Evolutionary conservation across 2,888 invertebrate species (phyloP).

Genomic region (Aphrophora alni): DNA sequence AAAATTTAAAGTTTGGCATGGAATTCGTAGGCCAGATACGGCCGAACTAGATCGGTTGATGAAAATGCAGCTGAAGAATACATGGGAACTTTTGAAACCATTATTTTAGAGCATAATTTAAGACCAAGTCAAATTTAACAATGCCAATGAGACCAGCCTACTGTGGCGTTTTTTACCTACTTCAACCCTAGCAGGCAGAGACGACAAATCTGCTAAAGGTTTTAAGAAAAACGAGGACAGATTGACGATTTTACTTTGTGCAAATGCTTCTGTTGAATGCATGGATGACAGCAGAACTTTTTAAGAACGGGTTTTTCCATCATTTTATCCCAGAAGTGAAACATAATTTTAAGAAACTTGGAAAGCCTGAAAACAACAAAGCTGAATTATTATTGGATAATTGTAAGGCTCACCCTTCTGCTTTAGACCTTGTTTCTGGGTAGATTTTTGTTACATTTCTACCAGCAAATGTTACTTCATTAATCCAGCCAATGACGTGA

Average conservation of each 20-base stretch:
- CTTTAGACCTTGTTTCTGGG: not conserved
- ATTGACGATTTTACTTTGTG: slow-evolving; percentile 14
- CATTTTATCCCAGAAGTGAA: slow-evolving; percentile 30
- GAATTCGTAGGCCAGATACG: too few species aligned
- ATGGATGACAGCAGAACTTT: slow-evolving; percentile 27
- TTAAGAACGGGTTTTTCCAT: slow-evolving; percentile 22
- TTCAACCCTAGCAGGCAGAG: not conserved
- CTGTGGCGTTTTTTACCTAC: not conserved
- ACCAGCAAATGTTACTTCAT: slow-evolving; percentile 19
- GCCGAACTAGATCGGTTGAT: too few species aligned
- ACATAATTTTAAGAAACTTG: not conserved
- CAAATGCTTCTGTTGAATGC: slow-evolving; percentile 10
- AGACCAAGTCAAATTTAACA: not conserved
- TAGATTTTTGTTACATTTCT: not conserved
- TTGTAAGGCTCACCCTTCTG: slow-evolving; percentile 2
- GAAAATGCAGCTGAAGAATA: not conserved
- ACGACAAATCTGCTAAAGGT: not conserved
- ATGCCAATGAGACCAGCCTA: not conserved
- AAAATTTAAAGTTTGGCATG: too few species aligned
- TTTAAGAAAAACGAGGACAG: slow-evolving; percentile 10
- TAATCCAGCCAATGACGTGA: slow-evolving; percentile 12
- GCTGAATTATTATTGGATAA: slow-evolving; percentile 6
- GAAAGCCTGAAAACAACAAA: slow-evolving; percentile 11
- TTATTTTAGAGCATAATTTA: not conserved
- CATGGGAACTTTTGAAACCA: not conserved